Evolutionary conservation across 1,140 invertebrate species (phyloP), one percentile per base, ranked within the genome.

Genomic region (Mylabris phalerata): DNA sequence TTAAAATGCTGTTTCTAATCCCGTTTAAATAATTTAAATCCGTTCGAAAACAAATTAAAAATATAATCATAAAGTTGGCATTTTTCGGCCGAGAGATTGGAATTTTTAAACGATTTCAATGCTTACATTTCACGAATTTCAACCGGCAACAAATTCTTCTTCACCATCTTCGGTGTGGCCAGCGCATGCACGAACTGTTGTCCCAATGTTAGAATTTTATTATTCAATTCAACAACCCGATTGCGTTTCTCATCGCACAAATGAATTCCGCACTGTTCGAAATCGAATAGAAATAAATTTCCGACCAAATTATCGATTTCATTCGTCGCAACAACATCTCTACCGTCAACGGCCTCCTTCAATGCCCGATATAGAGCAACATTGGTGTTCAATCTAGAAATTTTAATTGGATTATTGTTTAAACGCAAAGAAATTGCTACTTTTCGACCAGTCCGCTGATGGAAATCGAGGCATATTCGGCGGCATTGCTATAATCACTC

Each of bases 241-340:
- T 83, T 73, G 50, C 93, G 77, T 62, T 88, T 80, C 3, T 79
- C 71, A 63, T 94, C 88, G n/a, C 85, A 81, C 49, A 98, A 78
- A 75, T 98, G 94, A 63, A 98, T 98, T 5, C 95, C 95, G 77
- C 89, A 89, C 75, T 97, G 93, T 73, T 98, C 94, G 78, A 98
- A 98, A 74, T 98, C 95, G 76, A 95, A 93, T 38, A 96, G 75
- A 77, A 98, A 98, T 50, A 98, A 74, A 67, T 88, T 80, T 1
- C 87, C 85, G 3, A 98, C 88, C 75, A 96, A 88, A 46, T 85
- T 72, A 71, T 98, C 95, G 2, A 91, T 83, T 1, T 82, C 80
- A 49, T 82, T 84, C 5, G 84, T 89, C 41, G 79, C 72, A 11
- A 83, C 11, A 38, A 80, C 74, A 71, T 97, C 93, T 9, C 88